Evolutionary conservation across 2,888 invertebrate species (phyloP), one percentile per base, ranked within the genome.

Genomic region (Callinectes sapidus): DNA sequence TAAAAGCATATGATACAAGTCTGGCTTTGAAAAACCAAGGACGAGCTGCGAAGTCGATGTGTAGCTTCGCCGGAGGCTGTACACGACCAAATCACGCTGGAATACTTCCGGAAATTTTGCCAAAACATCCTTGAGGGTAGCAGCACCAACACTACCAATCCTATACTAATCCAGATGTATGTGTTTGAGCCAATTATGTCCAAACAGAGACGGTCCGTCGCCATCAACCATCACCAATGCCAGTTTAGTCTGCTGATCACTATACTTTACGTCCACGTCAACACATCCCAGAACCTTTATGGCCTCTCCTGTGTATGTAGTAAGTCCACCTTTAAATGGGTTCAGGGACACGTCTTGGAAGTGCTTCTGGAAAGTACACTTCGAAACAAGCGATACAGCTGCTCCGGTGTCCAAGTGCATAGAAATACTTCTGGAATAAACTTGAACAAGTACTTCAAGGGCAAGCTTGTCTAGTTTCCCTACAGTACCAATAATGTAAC

Each of bases 1-100:
- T 89, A n/a, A 61, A 71, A 66, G 89, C 66, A 89, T 89, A 89
- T 1, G 89, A 71, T 8, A 89, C 89, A 89, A 71, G 39, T 89
- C 89, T 61, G 42, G 89, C 66, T 16, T 89, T 89, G 66, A 35
- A 89, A 23, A 66, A 89, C 39, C 35, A 39, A 48, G 89, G 61
- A 35, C 35, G 54, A 42, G 89, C 89, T 1, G 39, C 16, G 5
- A 16, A 5, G 10, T 89, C 66, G 39, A 89, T 66, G 28, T n/a
- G 54, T 28, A 89, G 89, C 28, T 71, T 89, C 39, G 71, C 89
- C 71, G 66, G 48, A n/a, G 89, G 39, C 39, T 89, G 66, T 39
- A 89, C 28, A 71, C 35, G 35, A 39, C 39, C 6, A 89, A 10
- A 0, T 23, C 55, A 10, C 55, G 16, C 32, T 16, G 18, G 23